phyloP scores from a whole-genome alignment of 2,113 vertebrate genomes.

The Ictalurus punctatus region DNA sequence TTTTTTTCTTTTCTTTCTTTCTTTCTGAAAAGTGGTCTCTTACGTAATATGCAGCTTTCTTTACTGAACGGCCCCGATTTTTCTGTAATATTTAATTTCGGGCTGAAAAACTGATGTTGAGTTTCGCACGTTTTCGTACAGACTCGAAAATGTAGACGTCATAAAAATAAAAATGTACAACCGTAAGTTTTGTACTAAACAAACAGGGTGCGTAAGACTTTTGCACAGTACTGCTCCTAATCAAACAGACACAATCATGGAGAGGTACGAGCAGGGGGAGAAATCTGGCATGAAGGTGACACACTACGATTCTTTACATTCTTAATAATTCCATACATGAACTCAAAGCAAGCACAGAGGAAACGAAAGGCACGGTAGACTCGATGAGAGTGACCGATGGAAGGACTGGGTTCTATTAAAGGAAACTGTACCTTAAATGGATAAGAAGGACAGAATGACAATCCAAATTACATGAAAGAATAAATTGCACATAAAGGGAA shows the following conservation, averaged over 20 bases:
- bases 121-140: too few species aligned
- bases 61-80: too few species aligned
- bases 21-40: too few species aligned
- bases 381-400: background rate
- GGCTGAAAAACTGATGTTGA: too few species aligned
- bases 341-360: background rate
- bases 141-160: too few species aligned
- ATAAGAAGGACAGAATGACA: constrained; percentile 24
- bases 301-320: background rate
- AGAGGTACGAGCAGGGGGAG: background rate
- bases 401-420: background rate
- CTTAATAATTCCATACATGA: background rate
- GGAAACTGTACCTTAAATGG: background rate
- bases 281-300: background rate
- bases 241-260: background rate
- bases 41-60: too few species aligned
- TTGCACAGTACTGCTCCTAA: background rate
- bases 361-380: background rate
- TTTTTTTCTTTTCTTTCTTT: too few species aligned
- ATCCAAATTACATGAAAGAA: constrained; percentile 16
- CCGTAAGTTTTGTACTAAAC: too few species aligned
- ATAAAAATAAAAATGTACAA: too few species aligned
- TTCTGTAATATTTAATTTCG: too few species aligned
- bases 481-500: constrained; percentile 23
- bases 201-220: too few species aligned